Percentiles rank a stretch among this genome's conserved stretches.
phyloP scores from a whole-genome alignment of 2,888 invertebrate species.

The Mythimna lalbum region DNA sequence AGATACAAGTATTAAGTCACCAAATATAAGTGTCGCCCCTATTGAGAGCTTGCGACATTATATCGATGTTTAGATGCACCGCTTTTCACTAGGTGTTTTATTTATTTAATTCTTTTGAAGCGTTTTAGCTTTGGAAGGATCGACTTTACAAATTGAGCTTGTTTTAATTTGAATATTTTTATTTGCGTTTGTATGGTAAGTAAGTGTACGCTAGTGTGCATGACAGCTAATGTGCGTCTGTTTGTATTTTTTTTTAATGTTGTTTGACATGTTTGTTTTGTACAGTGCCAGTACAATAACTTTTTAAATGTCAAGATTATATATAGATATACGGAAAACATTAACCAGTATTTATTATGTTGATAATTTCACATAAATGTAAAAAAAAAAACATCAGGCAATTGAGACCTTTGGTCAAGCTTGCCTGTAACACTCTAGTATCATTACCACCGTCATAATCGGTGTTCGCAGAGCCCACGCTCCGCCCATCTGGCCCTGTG shows the following conservation, averaged over 20 bases:
- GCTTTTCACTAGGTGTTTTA: conserved; percentile 89
- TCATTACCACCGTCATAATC: conserved; percentile 39
- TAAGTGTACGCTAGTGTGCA: conserved; percentile 83
- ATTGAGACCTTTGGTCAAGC: neutral
- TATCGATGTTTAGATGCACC: conserved; percentile 90
- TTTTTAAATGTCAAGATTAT: conserved; percentile 12
- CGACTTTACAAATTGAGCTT: conserved; percentile 55
- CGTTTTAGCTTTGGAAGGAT: conserved; percentile 58
- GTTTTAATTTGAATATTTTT: conserved; percentile 65
- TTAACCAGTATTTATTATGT: neutral
- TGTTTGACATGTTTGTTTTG: conserved; percentile 65
- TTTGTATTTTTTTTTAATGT: conserved; percentile 65
- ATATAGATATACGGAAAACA: neutral
- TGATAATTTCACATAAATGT: neutral
- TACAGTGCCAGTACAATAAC: conserved; percentile 66
- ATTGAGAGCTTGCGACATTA: conserved; percentile 85
- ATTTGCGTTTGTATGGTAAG: conserved; percentile 75
- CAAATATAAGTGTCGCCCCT: conserved; percentile 81
- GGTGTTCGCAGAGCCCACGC: conserved; percentile 89
- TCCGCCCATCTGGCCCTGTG: conserved; percentile 90
- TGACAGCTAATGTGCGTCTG: conserved; percentile 77
- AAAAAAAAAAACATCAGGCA: neutral
- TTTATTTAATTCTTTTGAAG: conserved; percentile 68
- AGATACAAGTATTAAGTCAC: conserved; percentile 91
- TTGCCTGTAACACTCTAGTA: conserved; percentile 11